These are phyloP conservation scores for Prosapia bicincta DNA, from an alignment of 2,888 invertebrate genomes.

Conservation along the genomic window DNA sequence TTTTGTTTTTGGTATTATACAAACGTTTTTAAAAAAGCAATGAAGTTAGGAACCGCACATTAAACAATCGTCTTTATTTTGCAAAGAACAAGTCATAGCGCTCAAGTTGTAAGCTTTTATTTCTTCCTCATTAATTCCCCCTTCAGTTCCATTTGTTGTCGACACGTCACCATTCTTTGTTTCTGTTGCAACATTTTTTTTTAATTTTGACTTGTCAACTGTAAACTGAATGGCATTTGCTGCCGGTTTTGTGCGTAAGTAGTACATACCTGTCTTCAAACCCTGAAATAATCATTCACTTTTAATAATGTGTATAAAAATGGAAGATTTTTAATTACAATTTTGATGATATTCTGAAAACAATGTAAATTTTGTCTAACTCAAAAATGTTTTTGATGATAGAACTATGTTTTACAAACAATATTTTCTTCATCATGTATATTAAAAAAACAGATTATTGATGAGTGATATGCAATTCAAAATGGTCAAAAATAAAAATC, in stretches of 20 bases:
- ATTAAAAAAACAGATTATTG: too few species aligned
- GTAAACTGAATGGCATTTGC: slow-evolving; percentile 97
- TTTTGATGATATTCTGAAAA: too few species aligned
- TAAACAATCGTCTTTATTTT: slow-evolving; percentile 83
- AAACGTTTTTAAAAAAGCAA: too few species aligned
- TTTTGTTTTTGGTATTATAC: too few species aligned
- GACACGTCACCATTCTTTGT: slow-evolving; percentile 24
- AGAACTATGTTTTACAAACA: too few species aligned
- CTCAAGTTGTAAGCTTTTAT: slow-evolving; percentile 57
- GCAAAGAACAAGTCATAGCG: slow-evolving; percentile 78
- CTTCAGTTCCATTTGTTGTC: slow-evolving; percentile 29
- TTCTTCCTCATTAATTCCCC: slow-evolving; percentile 40
- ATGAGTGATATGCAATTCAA: too few species aligned
- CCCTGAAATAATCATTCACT: slow-evolving; percentile 57
- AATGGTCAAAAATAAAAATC: too few species aligned
- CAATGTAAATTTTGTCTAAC: too few species aligned
- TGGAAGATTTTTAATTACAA: too few species aligned
- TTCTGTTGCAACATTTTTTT: slow-evolving; percentile 31
- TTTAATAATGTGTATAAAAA: too few species aligned
- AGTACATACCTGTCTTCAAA: slow-evolving; percentile 99
- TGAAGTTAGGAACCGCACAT: slow-evolving; percentile 77
- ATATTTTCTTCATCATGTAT: too few species aligned
- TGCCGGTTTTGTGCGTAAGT: slow-evolving; percentile 93
- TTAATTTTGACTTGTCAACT: slow-evolving; percentile 78
- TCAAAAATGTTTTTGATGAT: too few species aligned